Percentiles rank a stretch among this genome's conserved stretches.
Evolutionary conservation across 2,797 vertebrate genomes (phyloP).

Genomic region (Leptatherina wallacei): DNA sequence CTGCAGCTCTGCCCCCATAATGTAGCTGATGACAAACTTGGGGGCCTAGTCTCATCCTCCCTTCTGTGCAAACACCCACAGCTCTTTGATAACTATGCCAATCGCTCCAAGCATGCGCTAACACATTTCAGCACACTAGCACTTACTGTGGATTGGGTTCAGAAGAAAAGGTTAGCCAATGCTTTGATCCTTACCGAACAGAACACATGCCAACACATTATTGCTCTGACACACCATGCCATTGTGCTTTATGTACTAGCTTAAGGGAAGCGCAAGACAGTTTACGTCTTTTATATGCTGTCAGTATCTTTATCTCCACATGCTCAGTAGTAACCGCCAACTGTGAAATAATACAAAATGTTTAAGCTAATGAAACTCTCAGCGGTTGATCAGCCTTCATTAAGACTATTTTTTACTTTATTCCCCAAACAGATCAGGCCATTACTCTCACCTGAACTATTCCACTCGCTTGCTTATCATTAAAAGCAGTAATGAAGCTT

Average conservation of each 20-base stretch:
- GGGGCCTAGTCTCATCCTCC: constrained; percentile 42
- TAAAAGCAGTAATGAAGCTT: constrained; percentile 22
- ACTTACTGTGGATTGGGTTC: constrained; percentile 50
- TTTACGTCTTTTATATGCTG: constrained; percentile 43
- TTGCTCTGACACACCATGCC: constrained; percentile 37
- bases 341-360: constrained; percentile 68
- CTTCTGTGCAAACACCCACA: constrained; percentile 26
- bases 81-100: constrained; percentile 67
- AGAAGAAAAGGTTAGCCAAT: constrained; percentile 48
- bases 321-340: constrained; percentile 45
- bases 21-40: constrained; percentile 51
- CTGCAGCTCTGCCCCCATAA: constrained; percentile 34
- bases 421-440: constrained; percentile 50
- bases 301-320: constrained; percentile 52
- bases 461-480: constrained; percentile 36
- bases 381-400: constrained; percentile 63
- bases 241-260: constrained; percentile 32
- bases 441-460: constrained; percentile 53
- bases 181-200: constrained; percentile 60
- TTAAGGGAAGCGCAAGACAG: constrained; percentile 29
- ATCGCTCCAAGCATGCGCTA: constrained; percentile 48
- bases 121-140: constrained; percentile 55
- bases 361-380: constrained; percentile 66
- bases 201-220: constrained; percentile 47
- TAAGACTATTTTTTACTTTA: constrained; percentile 52